Conservation (phyloP, 2,888 invertebrate genomes). For the Caenorhabditis sp. region DNA sequence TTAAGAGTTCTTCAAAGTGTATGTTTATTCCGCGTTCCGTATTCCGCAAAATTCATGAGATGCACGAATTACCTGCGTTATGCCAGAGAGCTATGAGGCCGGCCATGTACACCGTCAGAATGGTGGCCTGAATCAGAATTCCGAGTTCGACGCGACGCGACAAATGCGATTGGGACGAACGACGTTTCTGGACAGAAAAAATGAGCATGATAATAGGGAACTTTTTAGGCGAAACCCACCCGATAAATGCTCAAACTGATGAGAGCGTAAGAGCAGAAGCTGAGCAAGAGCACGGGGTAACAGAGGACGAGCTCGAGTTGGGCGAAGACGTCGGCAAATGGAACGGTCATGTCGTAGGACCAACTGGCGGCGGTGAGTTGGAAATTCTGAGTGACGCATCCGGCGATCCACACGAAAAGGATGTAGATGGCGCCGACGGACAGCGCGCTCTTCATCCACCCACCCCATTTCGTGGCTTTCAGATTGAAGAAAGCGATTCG, state of each 20-base stretch:
- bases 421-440: neutral
- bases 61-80: too few species aligned
- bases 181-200: too few species aligned
- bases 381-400: slow-evolving; percentile 14
- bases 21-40: too few species aligned
- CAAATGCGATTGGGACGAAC: too few species aligned
- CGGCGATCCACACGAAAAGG: neutral
- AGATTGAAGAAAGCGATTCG: slow-evolving; percentile 12
- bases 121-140: slow-evolving; percentile 32
- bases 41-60: too few species aligned
- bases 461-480: slow-evolving; percentile 7
- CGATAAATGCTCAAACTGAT: slow-evolving; percentile 9
- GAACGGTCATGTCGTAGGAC: slow-evolving; percentile 14
- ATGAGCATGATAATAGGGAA: too few species aligned
- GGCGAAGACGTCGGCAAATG: neutral
- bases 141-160: slow-evolving; percentile 13
- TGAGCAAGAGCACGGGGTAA: slow-evolving; percentile 10
- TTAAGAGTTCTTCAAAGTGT: too few species aligned
- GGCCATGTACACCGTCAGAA: slow-evolving; percentile 41
- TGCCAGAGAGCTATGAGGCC: slow-evolving; percentile 37
- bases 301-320: slow-evolving; percentile 10
- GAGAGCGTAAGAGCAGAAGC: slow-evolving; percentile 5
- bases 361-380: neutral
- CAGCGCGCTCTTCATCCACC: slow-evolving; percentile 9
- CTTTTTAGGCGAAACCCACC: too few species aligned